Conservation (phyloP, 2,113 vertebrate genomes). For the Pachycephala philippinensis region DNA sequence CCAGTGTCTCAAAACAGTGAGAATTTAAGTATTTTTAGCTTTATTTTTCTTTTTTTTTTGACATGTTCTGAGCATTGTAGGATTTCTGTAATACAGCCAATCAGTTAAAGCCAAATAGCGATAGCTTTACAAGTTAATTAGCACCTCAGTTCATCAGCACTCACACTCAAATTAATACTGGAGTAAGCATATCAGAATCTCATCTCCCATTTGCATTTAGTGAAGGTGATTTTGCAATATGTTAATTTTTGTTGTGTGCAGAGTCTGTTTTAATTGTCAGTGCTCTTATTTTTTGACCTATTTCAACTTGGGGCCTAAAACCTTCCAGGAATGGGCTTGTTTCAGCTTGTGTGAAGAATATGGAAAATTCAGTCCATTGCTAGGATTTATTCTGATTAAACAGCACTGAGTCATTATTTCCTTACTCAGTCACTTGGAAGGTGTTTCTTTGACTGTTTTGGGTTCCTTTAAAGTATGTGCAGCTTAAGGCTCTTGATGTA, state of each 20-base stretch:
- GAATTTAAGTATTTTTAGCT: not conserved
- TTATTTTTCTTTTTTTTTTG: not conserved
- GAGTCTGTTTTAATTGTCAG: not conserved
- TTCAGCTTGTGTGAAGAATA: not conserved
- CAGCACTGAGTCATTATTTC: not conserved
- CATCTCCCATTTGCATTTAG: conserved; percentile 8
- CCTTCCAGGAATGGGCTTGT: not conserved
- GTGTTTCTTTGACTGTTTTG: not conserved
- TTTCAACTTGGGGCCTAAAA: not conserved
- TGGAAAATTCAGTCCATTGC: not conserved
- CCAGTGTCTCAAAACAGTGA: not conserved
- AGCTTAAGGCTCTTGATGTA: not conserved
- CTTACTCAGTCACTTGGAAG: not conserved
- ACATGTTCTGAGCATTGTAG: not conserved
- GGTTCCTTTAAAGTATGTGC: not conserved
- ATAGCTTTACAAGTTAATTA: conserved; percentile 43
- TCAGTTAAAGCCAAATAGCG: conserved; percentile 18
- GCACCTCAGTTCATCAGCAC: conserved; percentile 39
- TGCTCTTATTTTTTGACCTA: not conserved
- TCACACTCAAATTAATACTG: not conserved
- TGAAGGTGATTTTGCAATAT: conserved; percentile 39
- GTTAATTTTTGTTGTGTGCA: conserved; percentile 7
- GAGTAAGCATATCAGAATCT: conserved; percentile 11
- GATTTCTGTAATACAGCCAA: not conserved
- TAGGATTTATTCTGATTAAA: not conserved